A percentile compares a stretch with the other conserved stretches of the same genome.
phyloP scores from a whole-genome alignment of 2,113 vertebrate genomes.

The Lophotis ruficrista region DNA sequence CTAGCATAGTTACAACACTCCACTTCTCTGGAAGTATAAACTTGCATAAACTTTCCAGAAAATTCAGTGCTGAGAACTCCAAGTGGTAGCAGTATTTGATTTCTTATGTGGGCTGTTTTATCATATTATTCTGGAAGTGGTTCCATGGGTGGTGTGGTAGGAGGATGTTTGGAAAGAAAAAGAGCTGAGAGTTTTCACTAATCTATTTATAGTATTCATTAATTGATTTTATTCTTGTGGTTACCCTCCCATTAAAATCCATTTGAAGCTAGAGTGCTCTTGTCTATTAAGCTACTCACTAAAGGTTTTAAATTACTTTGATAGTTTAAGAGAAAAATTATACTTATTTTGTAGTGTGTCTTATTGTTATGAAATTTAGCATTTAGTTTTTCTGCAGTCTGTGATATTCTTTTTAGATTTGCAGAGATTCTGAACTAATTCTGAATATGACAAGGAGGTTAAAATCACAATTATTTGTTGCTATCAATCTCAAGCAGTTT shows the following conservation, averaged over 20 bases:
- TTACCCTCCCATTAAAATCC: slow-evolving; percentile 64
- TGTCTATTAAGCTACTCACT: slow-evolving; percentile 46
- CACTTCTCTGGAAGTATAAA: background rate
- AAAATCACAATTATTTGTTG: background rate
- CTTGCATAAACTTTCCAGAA: background rate
- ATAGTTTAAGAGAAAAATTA: slow-evolving; percentile 45
- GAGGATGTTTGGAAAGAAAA: slow-evolving; percentile 34
- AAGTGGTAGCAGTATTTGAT: background rate
- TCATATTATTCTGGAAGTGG: slow-evolving; percentile 42
- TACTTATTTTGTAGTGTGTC: background rate
- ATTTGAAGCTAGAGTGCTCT: slow-evolving; percentile 64
- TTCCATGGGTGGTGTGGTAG: slow-evolving; percentile 47
- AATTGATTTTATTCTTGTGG: slow-evolving; percentile 70
- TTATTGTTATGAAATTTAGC: background rate
- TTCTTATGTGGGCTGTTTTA: slow-evolving; percentile 17
- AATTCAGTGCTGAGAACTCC: background rate
- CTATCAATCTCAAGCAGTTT: background rate
- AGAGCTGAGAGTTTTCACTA: slow-evolving; percentile 29
- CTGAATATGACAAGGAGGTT: background rate
- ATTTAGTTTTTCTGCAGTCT: background rate
- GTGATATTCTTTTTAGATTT: background rate
- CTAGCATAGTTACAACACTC: background rate
- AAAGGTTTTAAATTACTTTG: slow-evolving; percentile 62
- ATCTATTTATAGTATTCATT: slow-evolving; percentile 64
- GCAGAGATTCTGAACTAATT: background rate